Conservation (phyloP, 30 jellyfish, hydroid and myxozoan species). For the Catostylus mosaicus region DNA sequence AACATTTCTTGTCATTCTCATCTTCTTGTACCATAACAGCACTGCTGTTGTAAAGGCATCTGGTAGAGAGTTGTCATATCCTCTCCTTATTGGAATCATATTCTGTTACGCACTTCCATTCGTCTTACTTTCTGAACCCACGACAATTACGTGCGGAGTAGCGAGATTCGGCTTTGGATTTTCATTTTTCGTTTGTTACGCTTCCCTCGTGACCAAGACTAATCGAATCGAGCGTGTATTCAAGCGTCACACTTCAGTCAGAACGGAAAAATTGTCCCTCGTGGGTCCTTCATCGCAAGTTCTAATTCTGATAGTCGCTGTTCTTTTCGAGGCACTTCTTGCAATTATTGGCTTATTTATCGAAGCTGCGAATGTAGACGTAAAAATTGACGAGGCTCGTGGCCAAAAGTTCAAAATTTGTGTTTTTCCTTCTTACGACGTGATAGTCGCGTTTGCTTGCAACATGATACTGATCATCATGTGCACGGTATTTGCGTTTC, state of each 20-base stretch:
- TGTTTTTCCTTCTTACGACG: conserved; percentile 59
- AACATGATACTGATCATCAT: conserved; percentile 54
- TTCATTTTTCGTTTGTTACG: conserved; percentile 78
- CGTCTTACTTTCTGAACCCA: conserved; percentile 69
- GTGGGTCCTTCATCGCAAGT: conserved; percentile 69
- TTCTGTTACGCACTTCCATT: conserved; percentile 67
- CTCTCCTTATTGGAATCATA: conserved; percentile 70
- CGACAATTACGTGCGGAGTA: conserved; percentile 61
- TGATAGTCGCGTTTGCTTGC: conserved; percentile 57
- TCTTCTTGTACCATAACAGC: conserved; percentile 64
- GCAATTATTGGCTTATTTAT: conserved; percentile 61
- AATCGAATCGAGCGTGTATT: conserved; percentile 73
- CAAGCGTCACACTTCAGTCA: background rate
- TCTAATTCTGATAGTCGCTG: conserved; percentile 39
- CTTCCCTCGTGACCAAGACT: conserved; percentile 80
- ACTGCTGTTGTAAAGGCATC: conserved; percentile 83
- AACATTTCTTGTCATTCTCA: conserved; percentile 54
- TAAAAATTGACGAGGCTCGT: conserved; percentile 13
- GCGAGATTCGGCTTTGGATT: conserved; percentile 87
- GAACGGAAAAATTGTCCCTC: conserved; percentile 11
- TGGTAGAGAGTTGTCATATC: conserved; percentile 77
- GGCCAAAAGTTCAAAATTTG: conserved; percentile 38
- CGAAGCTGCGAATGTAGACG: conserved; percentile 6
- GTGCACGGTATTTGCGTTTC: conserved; percentile 87
- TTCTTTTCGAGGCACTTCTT: conserved; percentile 47